These are phyloP conservation scores for Ophioderma brevispina DNA, from an alignment of 35 echinoderm and acorn worm species.

Conservation along the genomic window DNA sequence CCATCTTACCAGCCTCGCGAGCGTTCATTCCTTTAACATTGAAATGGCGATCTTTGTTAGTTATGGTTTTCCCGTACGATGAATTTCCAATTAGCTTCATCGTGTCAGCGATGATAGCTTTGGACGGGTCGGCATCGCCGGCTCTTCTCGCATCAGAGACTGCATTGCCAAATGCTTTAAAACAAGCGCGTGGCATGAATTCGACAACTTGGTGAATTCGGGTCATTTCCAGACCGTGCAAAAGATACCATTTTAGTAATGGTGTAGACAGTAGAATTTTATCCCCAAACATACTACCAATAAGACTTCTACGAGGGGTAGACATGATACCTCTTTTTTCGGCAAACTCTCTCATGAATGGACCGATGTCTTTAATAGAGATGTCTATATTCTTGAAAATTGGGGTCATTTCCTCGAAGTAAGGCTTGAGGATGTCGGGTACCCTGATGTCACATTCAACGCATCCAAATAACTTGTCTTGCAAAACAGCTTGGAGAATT, in stretches of 20 bases:
- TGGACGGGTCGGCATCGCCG: conserved; percentile 38
- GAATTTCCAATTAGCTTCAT: conserved; percentile 62
- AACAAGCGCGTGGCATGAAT: conserved; percentile 16
- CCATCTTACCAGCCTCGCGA: neutral
- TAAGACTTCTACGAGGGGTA: conserved; percentile 23
- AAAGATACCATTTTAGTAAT: conserved; percentile 43
- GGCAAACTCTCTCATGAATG: conserved; percentile 3
- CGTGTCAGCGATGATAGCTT: conserved; percentile 53
- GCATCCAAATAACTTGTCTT: neutral
- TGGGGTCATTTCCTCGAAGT: neutral
- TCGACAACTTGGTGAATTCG: conserved; percentile 49
- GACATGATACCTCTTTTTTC: conserved; percentile 20
- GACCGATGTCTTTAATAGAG: neutral
- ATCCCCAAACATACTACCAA: conserved; percentile 62
- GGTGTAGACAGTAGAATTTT: conserved; percentile 33
- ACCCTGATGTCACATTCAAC: neutral
- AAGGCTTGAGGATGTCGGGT: neutral
- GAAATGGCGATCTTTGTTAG: conserved; percentile 42
- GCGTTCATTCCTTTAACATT: conserved; percentile 20
- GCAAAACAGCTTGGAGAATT: neutral
- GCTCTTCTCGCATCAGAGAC: conserved; percentile 34
- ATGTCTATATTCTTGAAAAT: conserved; percentile 34
- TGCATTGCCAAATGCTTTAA: conserved; percentile 52
- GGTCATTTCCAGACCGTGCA: conserved; percentile 13
- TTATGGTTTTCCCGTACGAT: too few relatives aligned